These are phyloP conservation scores for Bombus sylvicola DNA, from an alignment of 1,140 invertebrate genomes.

Conservation along the genomic window DNA sequence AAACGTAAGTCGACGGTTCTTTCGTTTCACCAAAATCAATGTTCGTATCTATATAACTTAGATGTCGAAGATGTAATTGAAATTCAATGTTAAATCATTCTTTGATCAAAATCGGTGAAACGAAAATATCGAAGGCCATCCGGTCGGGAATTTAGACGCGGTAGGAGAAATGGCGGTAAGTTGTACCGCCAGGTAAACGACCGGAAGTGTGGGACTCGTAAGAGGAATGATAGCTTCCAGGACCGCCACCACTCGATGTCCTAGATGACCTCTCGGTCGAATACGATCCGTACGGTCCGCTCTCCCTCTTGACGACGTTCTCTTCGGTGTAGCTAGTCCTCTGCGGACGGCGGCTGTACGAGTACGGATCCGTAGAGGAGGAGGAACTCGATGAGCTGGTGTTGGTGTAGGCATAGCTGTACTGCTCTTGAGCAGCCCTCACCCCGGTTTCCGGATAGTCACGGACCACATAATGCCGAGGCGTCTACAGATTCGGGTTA, in stretches of 20 bases:
- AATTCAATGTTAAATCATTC: background rate
- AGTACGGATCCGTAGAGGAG: slow-evolving; percentile 84
- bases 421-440: slow-evolving; percentile 88
- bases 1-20: slow-evolving; percentile 14
- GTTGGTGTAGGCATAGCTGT: slow-evolving; percentile 92
- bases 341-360: slow-evolving; percentile 83
- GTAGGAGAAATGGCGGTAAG: slow-evolving; percentile 92
- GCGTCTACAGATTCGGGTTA: slow-evolving; percentile 86
- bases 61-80: background rate
- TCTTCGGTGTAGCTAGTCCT: slow-evolving; percentile 85
- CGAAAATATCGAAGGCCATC: slow-evolving; percentile 31
- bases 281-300: slow-evolving; percentile 86
- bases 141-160: slow-evolving; percentile 86
- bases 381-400: slow-evolving; percentile 81
- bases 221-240: slow-evolving; percentile 89
- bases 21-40: slow-evolving; percentile 29
- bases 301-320: slow-evolving; percentile 87
- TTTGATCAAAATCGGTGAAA: slow-evolving; percentile 18
- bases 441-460: slow-evolving; percentile 88
- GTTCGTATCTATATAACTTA: too few species aligned
- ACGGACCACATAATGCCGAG: slow-evolving; percentile 92
- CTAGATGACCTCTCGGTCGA: slow-evolving; percentile 88
- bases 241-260: slow-evolving; percentile 86
- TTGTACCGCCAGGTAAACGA: slow-evolving; percentile 90
- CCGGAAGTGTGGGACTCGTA: slow-evolving; percentile 90